These are phyloP conservation scores for Diadumene lineata DNA, from an alignment of 92 coral and sea anemone genomes.

Conservation along the genomic window DNA sequence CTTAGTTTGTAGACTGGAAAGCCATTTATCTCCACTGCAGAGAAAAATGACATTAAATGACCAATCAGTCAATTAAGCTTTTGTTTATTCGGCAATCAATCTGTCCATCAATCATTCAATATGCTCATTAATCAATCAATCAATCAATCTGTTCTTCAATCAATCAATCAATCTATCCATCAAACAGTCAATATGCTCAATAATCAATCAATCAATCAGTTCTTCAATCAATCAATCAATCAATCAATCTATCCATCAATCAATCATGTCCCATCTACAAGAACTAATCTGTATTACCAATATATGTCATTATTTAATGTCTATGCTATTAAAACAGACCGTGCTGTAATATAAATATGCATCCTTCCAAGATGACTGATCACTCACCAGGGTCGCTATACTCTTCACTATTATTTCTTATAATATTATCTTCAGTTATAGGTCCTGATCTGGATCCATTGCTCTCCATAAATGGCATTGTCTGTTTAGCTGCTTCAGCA, in stretches of 20 bases:
- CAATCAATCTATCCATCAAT: too few species aligned
- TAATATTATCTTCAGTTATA: constrained; percentile 5
- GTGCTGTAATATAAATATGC: too few species aligned
- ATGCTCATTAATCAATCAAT: not conserved
- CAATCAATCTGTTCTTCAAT: not conserved
- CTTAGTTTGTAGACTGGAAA: constrained; percentile 42
- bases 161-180: not conserved
- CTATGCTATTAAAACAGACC: too few species aligned
- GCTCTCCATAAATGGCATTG: constrained; percentile 9
- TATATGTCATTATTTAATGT: too few species aligned
- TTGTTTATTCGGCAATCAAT: too few species aligned
- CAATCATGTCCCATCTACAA: too few species aligned
- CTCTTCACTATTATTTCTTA: not conserved
- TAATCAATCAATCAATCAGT: too few species aligned
- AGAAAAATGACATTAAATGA: too few species aligned
- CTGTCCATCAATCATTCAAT: not conserved
- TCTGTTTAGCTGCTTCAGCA: not conserved
- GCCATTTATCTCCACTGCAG: constrained; percentile 41
- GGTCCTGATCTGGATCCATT: constrained; percentile 13
- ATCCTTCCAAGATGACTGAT: too few species aligned
- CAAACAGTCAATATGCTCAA: too few species aligned
- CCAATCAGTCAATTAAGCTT: not conserved
- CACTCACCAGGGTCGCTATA: constrained; percentile 3
- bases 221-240: too few species aligned
- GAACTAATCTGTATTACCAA: too few species aligned